Percentiles rank a stretch among this genome's conserved stretches.
These are phyloP conservation scores for Passerina amoena DNA, from an alignment of 2,113 vertebrate species.

Conservation along the genomic window DNA sequence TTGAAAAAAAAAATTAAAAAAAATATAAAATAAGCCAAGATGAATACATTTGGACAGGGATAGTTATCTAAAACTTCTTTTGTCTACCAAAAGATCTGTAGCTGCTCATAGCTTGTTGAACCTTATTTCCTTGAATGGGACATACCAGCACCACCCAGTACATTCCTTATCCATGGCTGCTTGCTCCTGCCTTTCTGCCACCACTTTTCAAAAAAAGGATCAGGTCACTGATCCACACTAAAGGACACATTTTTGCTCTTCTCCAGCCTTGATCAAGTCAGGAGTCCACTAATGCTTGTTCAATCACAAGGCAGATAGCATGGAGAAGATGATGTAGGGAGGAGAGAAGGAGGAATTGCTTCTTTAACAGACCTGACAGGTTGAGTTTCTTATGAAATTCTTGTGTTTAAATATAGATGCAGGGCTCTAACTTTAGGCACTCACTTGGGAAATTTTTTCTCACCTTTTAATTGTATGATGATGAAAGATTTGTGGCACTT, in stretches of 20 bases:
- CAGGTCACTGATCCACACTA: not conserved
- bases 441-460: not conserved
- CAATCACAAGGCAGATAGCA: not conserved
- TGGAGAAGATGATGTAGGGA: not conserved
- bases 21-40: not conserved
- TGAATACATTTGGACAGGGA: not conserved
- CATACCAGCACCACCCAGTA: not conserved
- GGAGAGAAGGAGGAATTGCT: not conserved
- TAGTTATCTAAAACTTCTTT: not conserved
- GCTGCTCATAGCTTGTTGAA: not conserved
- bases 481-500: not conserved
- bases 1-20: fast-evolving
- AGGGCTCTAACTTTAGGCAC: not conserved
- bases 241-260: not conserved
- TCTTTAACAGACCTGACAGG: not conserved
- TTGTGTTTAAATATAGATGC: not conserved
- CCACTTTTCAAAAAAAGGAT: not conserved
- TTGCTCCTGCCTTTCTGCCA: not conserved
- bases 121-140: not conserved
- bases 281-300: not conserved
- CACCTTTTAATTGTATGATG: not conserved
- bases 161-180: not conserved
- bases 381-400: not conserved
- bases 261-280: not conserved
- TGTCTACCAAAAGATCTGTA: not conserved